These are phyloP conservation scores for Spodoptera littoralis DNA, from an alignment of 2,888 invertebrate species.

Conservation along the genomic window DNA sequence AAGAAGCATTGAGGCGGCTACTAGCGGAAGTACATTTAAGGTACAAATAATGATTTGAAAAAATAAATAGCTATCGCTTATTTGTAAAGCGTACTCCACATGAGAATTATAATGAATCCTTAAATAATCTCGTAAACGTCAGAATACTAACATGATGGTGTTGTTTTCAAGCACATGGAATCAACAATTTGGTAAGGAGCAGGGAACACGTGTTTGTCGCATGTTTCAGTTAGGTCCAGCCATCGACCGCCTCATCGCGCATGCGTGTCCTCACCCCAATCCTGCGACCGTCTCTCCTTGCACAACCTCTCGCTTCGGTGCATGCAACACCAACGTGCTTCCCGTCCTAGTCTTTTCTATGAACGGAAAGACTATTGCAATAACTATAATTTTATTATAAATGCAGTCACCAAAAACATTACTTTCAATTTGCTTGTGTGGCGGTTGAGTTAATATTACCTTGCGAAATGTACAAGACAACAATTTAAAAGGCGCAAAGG, in stretches of 20 bases:
- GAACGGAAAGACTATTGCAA: slow-evolving; percentile 46
- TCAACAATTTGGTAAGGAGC: slow-evolving; percentile 42
- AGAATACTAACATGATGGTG: neutral
- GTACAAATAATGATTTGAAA: slow-evolving; percentile 54
- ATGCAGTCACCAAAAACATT: slow-evolving; percentile 2
- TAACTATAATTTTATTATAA: slow-evolving; percentile 31
- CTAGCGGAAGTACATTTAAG: slow-evolving; percentile 74
- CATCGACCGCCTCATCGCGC: slow-evolving; percentile 81
- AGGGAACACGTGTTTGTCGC: slow-evolving; percentile 79
- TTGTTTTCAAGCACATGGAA: slow-evolving; percentile 17
- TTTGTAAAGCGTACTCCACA: slow-evolving; percentile 33
- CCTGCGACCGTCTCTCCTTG: slow-evolving; percentile 61
- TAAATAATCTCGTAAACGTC: neutral
- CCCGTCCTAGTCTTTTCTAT: slow-evolving; percentile 37
- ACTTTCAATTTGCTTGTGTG: too few relatives aligned
- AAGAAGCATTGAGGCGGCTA: slow-evolving; percentile 72
- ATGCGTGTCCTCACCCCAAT: slow-evolving; percentile 76
- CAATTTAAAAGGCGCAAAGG: too few relatives aligned
- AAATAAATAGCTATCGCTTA: slow-evolving; percentile 45
- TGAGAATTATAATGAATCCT: slow-evolving; percentile 9
- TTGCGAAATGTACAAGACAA: too few relatives aligned
- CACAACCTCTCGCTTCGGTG: slow-evolving; percentile 72
- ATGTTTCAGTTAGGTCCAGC: slow-evolving; percentile 69
- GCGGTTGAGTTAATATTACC: too few relatives aligned
- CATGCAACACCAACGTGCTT: slow-evolving; percentile 59